Conservation (phyloP, 1,140 invertebrate species). For the Drosophila nigromelanica region DNA sequence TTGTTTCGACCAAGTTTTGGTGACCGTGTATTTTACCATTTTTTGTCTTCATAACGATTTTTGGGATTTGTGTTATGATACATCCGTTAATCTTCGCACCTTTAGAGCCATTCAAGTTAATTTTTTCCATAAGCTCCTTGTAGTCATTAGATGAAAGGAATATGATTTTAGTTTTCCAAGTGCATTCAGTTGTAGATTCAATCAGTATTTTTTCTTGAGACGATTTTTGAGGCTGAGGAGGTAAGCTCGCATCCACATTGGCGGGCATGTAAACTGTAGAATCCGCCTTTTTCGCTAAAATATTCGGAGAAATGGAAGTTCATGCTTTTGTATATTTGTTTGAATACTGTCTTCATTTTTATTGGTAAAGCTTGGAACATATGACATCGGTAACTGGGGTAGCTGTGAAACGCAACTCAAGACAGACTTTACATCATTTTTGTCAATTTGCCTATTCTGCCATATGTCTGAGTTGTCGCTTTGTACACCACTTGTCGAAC, state of each 20-base stretch:
- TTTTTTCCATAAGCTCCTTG: constrained; percentile 84
- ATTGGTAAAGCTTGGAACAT: constrained; percentile 4
- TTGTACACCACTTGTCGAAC: constrained; percentile 71
- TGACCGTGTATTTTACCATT: constrained; percentile 59
- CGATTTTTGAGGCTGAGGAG: constrained; percentile 11
- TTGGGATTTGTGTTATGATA: constrained; percentile 56
- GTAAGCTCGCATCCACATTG: not conserved
- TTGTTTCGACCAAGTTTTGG: constrained; percentile 29
- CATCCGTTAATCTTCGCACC: constrained; percentile 51
- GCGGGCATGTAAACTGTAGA: not conserved
- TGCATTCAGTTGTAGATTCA: constrained; percentile 8
- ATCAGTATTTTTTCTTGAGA: not conserved
- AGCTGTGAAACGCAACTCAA: constrained; percentile 4
- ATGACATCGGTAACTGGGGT: not conserved
- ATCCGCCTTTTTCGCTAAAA: not conserved
- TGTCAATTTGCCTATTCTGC: constrained; percentile 15
- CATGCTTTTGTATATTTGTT: constrained; percentile 9
- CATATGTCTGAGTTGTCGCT: constrained; percentile 64
- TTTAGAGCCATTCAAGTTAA: constrained; percentile 69
- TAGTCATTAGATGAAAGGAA: constrained; percentile 85
- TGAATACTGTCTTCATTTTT: constrained; percentile 29
- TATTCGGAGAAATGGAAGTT: not conserved
- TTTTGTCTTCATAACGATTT: constrained; percentile 82
- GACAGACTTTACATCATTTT: constrained; percentile 23
- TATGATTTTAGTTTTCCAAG: constrained; percentile 82